Evolutionary conservation across 2,797 vertebrate species (phyloP), one percentile per base, ranked within the genome.

Genomic region (Hoplostethus mediterraneus): DNA sequence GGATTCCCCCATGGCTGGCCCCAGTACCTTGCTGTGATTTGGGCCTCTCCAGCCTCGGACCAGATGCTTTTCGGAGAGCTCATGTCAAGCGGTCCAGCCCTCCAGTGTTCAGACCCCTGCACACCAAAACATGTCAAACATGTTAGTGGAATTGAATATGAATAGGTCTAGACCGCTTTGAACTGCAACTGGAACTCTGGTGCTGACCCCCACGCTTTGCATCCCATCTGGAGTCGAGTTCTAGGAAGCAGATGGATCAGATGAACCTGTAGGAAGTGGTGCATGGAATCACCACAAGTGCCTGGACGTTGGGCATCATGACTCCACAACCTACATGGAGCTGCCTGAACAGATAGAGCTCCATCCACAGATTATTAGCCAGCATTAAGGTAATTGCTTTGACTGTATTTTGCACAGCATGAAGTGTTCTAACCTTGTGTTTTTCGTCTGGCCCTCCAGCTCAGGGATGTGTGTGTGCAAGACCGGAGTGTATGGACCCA

Each of bases 381-480:
- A 59, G 21, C 17, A 31, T 52, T 28, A 40, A 28, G 31, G 44
- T 2, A 59, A 64, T 56, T 58, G 25, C 2, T 63, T 52, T 73
- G 2, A 42, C 58, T 78, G 36, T 63, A 14, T 62, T 58, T 47
- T 48, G n/a, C 12, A 42, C 31, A 6, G 6, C 13, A 33, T 17
- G 11, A 40, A 58, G 36, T 49, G 17, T 54, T 9, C 60, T 81
- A 31, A 70, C 38, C 31, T 44, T 17, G 9, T 71, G 12, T 40
- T 57, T 57, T 0, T 73, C 38, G 17, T 82, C 36, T 80, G 48
- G 62, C 62, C 65, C 72, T 87, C 31, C 93, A 98, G 97, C 90
- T 96, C 95, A 79, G 97, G 97, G 80, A 94, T 82, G 53, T 99
- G 97, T 83, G 94, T 85, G 73, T 98, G 97, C 84, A 97, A 96